Conservation (phyloP, 2,797 vertebrate genomes). For the Lateolabrax maculatus region DNA sequence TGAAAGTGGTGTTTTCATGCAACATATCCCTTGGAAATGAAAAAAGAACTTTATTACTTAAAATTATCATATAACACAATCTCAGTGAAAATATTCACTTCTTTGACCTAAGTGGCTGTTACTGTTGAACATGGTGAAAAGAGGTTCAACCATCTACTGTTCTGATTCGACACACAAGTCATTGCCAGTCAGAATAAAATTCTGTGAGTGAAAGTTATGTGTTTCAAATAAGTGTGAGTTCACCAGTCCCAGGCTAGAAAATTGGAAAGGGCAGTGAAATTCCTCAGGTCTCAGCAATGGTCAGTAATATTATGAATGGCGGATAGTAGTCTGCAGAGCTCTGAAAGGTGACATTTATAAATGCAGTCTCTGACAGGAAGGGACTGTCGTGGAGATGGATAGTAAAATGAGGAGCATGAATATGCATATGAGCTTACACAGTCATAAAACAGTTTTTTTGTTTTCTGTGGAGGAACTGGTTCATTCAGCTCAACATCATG, state of each 20-base stretch:
- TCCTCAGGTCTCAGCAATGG: not conserved
- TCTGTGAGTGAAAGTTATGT: no score
- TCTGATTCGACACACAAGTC: not conserved
- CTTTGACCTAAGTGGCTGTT: not conserved
- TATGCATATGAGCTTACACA: not conserved
- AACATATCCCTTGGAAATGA: not conserved
- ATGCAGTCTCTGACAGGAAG: not conserved
- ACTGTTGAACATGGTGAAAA: no score
- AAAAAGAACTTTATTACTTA: no score
- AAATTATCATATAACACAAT: no score
- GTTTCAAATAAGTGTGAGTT: no score
- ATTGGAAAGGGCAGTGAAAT: not conserved
- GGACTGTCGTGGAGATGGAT: not conserved
- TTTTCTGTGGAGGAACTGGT: slow-evolving; percentile 16
- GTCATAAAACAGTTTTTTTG: not conserved
- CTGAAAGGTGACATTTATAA: slow-evolving; percentile 7
- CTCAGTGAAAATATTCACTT: not conserved
- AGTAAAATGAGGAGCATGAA: not conserved
- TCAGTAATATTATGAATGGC: not conserved
- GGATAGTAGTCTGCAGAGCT: not conserved
- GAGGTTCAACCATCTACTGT: no score
- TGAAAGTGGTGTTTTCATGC: not conserved
- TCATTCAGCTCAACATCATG: not conserved
- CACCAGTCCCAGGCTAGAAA: not conserved
- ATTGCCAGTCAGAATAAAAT: not conserved